Evolutionary conservation across 2,888 invertebrate species (phyloP).

Genomic region (Allacma fusca): DNA sequence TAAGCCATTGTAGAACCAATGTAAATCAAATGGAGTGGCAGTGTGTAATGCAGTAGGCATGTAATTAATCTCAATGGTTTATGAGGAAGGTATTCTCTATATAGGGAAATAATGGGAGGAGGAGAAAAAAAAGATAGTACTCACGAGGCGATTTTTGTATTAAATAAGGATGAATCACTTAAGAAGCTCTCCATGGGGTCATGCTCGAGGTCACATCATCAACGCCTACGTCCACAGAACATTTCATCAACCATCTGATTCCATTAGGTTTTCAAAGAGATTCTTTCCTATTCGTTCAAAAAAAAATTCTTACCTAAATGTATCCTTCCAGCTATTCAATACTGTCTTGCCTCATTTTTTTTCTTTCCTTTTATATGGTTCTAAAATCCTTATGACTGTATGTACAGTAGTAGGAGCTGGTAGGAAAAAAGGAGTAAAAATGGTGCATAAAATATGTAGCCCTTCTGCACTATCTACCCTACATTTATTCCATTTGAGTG

Average conservation of each 20-base stretch:
- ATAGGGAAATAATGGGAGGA: background rate
- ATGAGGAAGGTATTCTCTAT: background rate
- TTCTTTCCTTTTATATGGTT: no score
- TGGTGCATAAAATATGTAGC: no score
- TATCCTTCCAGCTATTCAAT: no score
- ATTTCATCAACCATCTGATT: slow-evolving; percentile 29
- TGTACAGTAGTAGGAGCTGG: no score
- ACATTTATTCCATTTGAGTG: background rate
- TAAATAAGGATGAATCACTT: slow-evolving; percentile 11
- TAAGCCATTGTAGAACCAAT: no score
- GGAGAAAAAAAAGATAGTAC: slow-evolving; percentile 6
- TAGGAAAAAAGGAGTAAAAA: no score
- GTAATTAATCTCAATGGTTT: background rate
- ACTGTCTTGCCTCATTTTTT: no score
- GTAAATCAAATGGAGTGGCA: no score
- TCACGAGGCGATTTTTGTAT: background rate
- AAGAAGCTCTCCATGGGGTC: slow-evolving; percentile 19
- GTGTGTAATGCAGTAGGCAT: background rate
- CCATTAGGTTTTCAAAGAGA: slow-evolving; percentile 24
- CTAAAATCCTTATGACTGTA: no score
- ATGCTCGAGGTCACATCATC: slow-evolving; percentile 31
- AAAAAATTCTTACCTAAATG: slow-evolving; percentile 1
- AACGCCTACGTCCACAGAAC: slow-evolving; percentile 14
- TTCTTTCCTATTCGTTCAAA: background rate
- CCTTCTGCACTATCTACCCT: no score